Percentiles rank a stretch among this genome's conserved stretches.
Conservation (phyloP, 2,797 vertebrate genomes). For the Pipistrellus pipistrellus region DNA sequence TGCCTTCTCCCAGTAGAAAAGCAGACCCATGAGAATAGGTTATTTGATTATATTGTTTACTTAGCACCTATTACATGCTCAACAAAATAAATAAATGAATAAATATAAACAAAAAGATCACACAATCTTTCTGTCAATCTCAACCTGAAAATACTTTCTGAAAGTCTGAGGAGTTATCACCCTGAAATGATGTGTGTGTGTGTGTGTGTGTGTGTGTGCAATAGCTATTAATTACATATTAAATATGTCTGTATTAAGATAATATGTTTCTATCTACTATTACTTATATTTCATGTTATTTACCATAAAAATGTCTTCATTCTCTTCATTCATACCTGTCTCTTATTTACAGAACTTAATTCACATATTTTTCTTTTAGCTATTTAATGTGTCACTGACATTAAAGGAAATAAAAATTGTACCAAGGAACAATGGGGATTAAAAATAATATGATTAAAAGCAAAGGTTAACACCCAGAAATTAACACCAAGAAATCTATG, state of each 20-base stretch:
- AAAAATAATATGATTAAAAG: too few species aligned
- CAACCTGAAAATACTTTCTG: not conserved
- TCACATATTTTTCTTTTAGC: not conserved
- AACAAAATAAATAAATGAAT: not conserved
- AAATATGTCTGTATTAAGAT: not conserved
- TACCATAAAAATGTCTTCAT: not conserved
- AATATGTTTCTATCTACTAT: not conserved
- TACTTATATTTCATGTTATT: not conserved
- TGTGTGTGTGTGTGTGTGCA: not conserved
- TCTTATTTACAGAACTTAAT: not conserved
- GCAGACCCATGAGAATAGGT: not conserved
- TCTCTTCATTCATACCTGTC: not conserved
- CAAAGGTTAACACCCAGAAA: too few species aligned
- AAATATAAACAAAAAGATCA: not conserved
- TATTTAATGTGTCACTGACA: not conserved
- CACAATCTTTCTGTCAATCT: not conserved
- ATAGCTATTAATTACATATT: not conserved
- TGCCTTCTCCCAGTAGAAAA: not conserved
- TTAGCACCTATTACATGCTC: not conserved
- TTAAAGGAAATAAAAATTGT: too few species aligned
- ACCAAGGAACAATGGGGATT: too few species aligned
- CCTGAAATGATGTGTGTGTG: not conserved
- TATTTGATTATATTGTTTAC: not conserved
- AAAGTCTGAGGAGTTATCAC: not conserved
- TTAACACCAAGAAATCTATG: too few species aligned